Evolutionary conservation across 2,113 vertebrate species (phyloP).

Genomic region (Oreochromis tanganicae): DNA sequence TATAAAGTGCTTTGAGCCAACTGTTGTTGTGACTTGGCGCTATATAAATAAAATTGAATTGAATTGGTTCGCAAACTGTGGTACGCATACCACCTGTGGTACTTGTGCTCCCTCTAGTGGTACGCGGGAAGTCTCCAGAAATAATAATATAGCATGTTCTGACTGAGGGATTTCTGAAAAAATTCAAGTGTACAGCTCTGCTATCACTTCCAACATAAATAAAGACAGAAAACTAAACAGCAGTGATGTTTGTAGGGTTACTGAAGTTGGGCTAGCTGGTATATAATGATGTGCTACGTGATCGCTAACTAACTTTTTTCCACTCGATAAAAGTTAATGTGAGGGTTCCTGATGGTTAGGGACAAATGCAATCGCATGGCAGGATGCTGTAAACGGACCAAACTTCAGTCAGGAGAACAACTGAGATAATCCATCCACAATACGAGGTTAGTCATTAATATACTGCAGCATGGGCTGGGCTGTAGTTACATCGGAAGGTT

Average conservation of each 20-base stretch:
- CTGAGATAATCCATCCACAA: background rate
- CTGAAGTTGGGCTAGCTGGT: background rate
- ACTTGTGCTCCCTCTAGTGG: no score
- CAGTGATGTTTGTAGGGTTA: background rate
- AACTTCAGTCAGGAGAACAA: rapidly evolving
- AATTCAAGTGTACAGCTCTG: background rate
- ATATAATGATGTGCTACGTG: no score
- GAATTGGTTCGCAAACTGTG: no score
- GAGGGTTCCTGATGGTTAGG: rapidly evolving
- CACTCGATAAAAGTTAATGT: rapidly evolving
- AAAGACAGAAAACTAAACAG: background rate
- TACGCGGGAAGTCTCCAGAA: no score
- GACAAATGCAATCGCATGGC: rapidly evolving
- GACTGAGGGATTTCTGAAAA: no score
- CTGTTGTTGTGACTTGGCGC: no score
- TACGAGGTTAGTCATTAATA: rapidly evolving
- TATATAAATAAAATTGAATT: no score
- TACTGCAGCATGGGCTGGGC: background rate
- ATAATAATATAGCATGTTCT: no score
- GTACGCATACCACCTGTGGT: no score
- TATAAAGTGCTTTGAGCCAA: no score
- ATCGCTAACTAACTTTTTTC: background rate
- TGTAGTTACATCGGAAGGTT: rapidly evolving
- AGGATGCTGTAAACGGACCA: background rate
- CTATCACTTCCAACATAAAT: rapidly evolving